Conservation (phyloP, 1,140 invertebrate species). For the Drosophila pectinifera region DNA sequence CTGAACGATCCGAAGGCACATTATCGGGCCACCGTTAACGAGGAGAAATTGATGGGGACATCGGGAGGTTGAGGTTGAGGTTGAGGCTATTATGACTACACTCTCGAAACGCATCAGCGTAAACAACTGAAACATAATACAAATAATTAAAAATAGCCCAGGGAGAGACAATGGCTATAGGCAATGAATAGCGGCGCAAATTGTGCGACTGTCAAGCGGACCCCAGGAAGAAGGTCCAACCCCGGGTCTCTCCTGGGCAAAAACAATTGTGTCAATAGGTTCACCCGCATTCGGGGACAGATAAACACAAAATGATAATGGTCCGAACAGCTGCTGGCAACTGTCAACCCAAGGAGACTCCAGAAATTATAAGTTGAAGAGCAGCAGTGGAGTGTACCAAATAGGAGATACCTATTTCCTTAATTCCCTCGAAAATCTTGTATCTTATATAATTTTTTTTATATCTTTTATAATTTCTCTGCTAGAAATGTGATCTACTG, state of each 20-base stretch:
- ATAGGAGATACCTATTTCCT: neutral
- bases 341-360: slow-evolving; percentile 60
- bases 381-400: neutral
- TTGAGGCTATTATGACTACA: slow-evolving; percentile 31
- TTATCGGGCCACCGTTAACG: slow-evolving; percentile 65
- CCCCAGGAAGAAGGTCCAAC: slow-evolving; percentile 42
- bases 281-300: slow-evolving; percentile 71
- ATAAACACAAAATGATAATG: slow-evolving; percentile 77
- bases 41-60: slow-evolving; percentile 44
- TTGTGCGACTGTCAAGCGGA: slow-evolving; percentile 24
- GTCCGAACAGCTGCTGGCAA: slow-evolving; percentile 69
- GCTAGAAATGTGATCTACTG: neutral
- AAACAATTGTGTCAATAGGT: slow-evolving; percentile 83
- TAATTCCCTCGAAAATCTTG: too few relatives aligned
- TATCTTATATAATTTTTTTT: too few relatives aligned
- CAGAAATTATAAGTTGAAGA: slow-evolving; percentile 28
- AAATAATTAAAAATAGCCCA: slow-evolving; percentile 81
- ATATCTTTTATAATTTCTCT: neutral
- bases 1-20: slow-evolving; percentile 41
- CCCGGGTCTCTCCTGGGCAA: slow-evolving; percentile 48
- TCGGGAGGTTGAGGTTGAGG: slow-evolving; percentile 22
- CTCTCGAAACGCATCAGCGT: slow-evolving; percentile 50
- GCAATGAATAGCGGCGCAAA: slow-evolving; percentile 34
- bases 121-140: slow-evolving; percentile 79
- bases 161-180: slow-evolving; percentile 33